Percentiles rank a stretch among this genome's conserved stretches.
Evolutionary conservation across 2,797 vertebrate species (phyloP).

Genomic region (Sebastes trivittatus): DNA sequence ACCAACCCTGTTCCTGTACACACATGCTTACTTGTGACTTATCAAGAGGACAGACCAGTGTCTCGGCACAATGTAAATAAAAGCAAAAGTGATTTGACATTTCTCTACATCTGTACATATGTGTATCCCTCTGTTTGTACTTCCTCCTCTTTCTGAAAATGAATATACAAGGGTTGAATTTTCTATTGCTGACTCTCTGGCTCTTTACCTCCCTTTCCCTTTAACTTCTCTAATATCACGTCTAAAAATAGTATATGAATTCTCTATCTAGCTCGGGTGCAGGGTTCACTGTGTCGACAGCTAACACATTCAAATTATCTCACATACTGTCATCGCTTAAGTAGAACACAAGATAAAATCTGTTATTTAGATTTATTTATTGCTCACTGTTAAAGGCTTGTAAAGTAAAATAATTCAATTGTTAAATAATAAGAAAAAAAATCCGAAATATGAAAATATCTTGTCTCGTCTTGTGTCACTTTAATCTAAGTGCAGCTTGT

Average conservation of each 20-base stretch:
- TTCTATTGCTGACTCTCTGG: neutral
- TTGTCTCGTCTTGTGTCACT: neutral
- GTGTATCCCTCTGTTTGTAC: neutral
- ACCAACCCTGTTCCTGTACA: neutral
- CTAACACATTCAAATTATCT: neutral
- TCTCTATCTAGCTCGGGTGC: neutral
- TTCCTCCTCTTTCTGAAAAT: neutral
- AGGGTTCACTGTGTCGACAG: slow-evolving; percentile 11
- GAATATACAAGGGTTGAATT: neutral
- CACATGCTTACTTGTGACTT: neutral
- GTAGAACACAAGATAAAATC: neutral
- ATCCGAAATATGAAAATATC: neutral
- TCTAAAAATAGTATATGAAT: slow-evolving; percentile 46
- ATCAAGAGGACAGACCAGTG: neutral
- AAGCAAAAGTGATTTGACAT: neutral
- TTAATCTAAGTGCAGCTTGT: neutral
- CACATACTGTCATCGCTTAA: neutral
- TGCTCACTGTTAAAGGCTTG: neutral
- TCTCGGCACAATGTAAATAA: neutral
- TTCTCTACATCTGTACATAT: neutral
- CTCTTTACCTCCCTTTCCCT: neutral
- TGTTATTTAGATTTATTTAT: neutral
- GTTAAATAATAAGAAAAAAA: neutral
- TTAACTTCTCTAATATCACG: slow-evolving; percentile 15
- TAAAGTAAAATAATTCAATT: neutral